phyloP scores from a whole-genome alignment of 2,888 invertebrate species.

The Eudasyphora cyanicolor region DNA sequence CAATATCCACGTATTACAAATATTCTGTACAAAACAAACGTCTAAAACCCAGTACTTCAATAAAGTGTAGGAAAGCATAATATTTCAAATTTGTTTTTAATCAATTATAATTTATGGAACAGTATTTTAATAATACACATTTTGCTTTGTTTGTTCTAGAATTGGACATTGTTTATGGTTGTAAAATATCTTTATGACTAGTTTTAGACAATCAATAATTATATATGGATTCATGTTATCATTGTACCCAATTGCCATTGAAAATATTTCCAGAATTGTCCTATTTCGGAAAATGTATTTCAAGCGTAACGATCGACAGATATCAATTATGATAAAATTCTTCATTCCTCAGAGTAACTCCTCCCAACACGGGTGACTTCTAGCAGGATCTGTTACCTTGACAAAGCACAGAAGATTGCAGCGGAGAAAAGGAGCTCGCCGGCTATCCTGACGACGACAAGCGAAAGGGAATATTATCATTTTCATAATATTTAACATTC shows the following conservation, averaged over 20 bases:
- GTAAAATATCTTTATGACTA: neutral
- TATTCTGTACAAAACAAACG: too few relatives aligned
- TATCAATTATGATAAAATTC: slow-evolving; percentile 35
- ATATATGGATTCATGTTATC: neutral
- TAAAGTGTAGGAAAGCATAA: too few relatives aligned
- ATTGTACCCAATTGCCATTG: neutral
- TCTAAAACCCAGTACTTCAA: too few relatives aligned
- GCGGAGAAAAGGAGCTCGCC: neutral
- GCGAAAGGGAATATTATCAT: slow-evolving; percentile 43
- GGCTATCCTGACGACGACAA: too few relatives aligned
- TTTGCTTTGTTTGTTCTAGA: too few relatives aligned
- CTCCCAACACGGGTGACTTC: neutral
- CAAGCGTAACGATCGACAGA: slow-evolving; percentile 29
- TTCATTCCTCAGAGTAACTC: neutral
- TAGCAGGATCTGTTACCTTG: too few relatives aligned
- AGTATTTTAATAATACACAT: too few relatives aligned
- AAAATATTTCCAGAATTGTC: neutral
- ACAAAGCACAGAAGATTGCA: neutral
- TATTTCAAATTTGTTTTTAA: too few relatives aligned
- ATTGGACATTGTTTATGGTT: neutral
- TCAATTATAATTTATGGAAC: too few relatives aligned
- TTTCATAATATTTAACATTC: slow-evolving; percentile 63
- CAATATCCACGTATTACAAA: too few relatives aligned
- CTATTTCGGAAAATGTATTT: slow-evolving; percentile 13
- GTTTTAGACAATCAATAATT: neutral